These are phyloP conservation scores for Callaeas wilsoni DNA, from an alignment of 2,113 vertebrate genomes.

Conservation along the genomic window DNA sequence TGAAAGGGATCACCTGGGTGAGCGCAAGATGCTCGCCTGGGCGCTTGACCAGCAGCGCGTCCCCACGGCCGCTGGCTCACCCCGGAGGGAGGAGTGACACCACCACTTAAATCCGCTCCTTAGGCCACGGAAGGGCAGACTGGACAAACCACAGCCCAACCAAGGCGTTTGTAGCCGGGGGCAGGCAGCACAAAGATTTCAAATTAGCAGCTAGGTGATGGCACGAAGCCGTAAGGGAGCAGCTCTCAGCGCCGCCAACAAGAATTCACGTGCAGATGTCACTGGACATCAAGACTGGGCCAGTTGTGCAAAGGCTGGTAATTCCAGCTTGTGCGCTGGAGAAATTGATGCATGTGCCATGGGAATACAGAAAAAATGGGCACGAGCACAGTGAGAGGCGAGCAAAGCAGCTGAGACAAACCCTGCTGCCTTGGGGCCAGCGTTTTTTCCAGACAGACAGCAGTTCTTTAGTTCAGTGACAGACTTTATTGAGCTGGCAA, in stretches of 20 bases:
- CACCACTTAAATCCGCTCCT: conserved; percentile 53
- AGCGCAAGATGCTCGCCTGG: not conserved
- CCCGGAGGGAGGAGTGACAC: conserved; percentile 53
- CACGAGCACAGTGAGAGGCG: not conserved
- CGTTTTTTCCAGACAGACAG: not conserved
- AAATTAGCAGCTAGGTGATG: not conserved
- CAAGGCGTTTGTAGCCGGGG: conserved; percentile 24
- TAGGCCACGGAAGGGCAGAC: conserved; percentile 37
- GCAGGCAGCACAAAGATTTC: conserved; percentile 39
- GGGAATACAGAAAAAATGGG: not conserved
- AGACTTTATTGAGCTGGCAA: not conserved
- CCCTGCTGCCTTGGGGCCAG: not conserved
- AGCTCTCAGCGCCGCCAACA: accelerated
- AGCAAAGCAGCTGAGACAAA: not conserved
- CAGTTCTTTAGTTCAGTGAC: not conserved
- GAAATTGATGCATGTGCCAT: not conserved
- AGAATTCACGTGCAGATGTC: not conserved
- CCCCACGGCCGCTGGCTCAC: not conserved
- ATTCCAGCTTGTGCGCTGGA: not conserved
- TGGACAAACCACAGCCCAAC: conserved; percentile 29
- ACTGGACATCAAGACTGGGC: not conserved
- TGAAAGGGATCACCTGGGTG: not conserved
- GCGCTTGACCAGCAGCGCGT: not conserved
- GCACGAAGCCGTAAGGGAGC: not conserved
- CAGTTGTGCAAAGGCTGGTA: not conserved